These are phyloP conservation scores for Drosophila prolongata DNA, from an alignment of 2,888 invertebrate species.

Conservation along the genomic window DNA sequence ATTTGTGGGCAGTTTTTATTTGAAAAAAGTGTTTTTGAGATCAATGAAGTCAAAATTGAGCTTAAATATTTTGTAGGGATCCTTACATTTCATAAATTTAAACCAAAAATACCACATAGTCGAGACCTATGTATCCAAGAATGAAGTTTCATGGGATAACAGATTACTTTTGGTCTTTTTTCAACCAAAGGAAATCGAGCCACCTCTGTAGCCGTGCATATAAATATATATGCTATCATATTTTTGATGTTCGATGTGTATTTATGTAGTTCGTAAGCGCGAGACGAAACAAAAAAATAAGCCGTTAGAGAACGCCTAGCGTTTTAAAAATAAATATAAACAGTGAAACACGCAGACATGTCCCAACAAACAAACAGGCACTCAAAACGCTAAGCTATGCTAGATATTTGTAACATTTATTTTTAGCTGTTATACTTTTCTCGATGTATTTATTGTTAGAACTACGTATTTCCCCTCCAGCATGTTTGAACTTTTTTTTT, in stretches of 20 bases:
- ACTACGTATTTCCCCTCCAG: slow-evolving; percentile 13
- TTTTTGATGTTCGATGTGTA: slow-evolving; percentile 80
- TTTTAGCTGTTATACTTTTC: slow-evolving; percentile 44
- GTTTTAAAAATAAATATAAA: slow-evolving; percentile 65
- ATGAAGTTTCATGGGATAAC: not conserved
- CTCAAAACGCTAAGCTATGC: slow-evolving; percentile 43
- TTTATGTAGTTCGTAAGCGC: slow-evolving; percentile 76
- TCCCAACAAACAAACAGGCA: slow-evolving; percentile 21
- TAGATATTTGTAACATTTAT: slow-evolving; percentile 50
- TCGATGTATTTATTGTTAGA: slow-evolving; percentile 37
- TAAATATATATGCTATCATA: slow-evolving; percentile 62
- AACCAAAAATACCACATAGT: not conserved
- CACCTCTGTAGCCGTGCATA: slow-evolving; percentile 32
- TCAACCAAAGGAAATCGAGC: not conserved
- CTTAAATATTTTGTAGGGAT: no score
- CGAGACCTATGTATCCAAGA: no score
- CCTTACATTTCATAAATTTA: not conserved
- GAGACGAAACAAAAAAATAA: slow-evolving; percentile 46
- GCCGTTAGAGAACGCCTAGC: slow-evolving; percentile 76
- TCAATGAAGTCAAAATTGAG: no score
- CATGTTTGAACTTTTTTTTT: slow-evolving; percentile 12
- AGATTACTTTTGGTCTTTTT: not conserved
- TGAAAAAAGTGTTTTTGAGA: no score
- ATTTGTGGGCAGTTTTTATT: no score
- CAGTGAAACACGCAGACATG: slow-evolving; percentile 15